These are phyloP conservation scores for Colius striatus DNA, from an alignment of 2,113 vertebrate genomes.

Conservation along the genomic window DNA sequence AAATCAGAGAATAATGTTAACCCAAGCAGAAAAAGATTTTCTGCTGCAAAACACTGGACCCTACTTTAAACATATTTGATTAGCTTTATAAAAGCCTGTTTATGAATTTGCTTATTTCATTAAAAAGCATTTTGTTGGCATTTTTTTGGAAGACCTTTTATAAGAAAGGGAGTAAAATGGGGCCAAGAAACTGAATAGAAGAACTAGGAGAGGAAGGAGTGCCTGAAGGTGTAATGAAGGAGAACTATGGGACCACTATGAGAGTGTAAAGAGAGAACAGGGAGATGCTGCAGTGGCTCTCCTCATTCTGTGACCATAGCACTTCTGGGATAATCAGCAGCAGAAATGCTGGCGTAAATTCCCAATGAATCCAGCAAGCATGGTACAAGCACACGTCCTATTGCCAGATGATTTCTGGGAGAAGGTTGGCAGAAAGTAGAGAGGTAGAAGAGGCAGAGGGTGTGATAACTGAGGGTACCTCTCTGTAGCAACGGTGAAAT, in stretches of 20 bases:
- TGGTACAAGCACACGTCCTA: accelerated
- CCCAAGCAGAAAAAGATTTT: neutral
- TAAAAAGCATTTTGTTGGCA: neutral
- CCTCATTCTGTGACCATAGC: accelerated
- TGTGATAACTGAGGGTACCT: accelerated
- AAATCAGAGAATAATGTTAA: neutral
- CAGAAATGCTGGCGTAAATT: accelerated
- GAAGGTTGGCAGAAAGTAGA: no score
- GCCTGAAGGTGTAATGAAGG: neutral
- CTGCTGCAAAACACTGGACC: neutral
- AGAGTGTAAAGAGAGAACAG: neutral
- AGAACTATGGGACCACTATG: neutral
- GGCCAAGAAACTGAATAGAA: neutral
- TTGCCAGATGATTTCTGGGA: neutral
- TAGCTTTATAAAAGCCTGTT: neutral
- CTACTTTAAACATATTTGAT: neutral
- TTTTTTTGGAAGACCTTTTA: neutral
- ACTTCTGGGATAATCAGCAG: neutral
- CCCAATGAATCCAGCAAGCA: accelerated
- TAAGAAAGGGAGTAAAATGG: neutral
- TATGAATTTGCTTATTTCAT: neutral
- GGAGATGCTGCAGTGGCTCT: neutral
- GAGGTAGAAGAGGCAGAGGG: accelerated
- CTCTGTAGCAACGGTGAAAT: accelerated
- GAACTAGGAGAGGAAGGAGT: neutral